Conservation (phyloP, 64 coral and sea anemone species). For the Montipora sp. region DNA sequence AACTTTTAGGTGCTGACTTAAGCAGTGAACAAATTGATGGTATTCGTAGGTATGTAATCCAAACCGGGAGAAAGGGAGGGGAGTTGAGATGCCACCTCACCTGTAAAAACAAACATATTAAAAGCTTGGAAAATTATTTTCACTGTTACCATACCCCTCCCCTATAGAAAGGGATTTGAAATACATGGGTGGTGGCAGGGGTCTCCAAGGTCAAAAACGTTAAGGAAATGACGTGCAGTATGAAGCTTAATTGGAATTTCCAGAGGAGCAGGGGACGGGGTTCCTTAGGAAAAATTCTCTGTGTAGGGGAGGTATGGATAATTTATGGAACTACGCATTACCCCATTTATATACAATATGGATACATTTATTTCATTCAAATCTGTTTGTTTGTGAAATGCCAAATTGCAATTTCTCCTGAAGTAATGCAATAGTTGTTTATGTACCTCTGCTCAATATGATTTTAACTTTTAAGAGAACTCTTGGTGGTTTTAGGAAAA, state of each 20-base stretch:
- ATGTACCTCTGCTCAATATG: neutral
- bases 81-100: conserved; percentile 4
- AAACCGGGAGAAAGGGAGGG: conserved; percentile 1
- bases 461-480: neutral
- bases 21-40: conserved; percentile 10
- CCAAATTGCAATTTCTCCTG: neutral
- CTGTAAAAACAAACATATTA: neutral
- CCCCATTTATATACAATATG: neutral
- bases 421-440: neutral
- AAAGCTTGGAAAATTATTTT: conserved; percentile 1
- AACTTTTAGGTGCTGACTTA: neutral
- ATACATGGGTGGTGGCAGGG: neutral
- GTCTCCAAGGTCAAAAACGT: neutral
- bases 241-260: neutral
- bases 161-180: neutral
- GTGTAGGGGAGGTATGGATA: neutral
- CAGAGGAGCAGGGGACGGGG: neutral
- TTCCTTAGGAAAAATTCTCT: neutral
- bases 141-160: neutral
- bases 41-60: conserved; percentile 8
- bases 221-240: neutral
- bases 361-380: conserved; percentile 5
- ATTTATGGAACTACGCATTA: neutral
- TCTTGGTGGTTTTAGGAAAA: neutral
- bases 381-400: neutral